phyloP scores from a whole-genome alignment of 2,888 invertebrate genomes.

The Metopia argyrocephala region DNA sequence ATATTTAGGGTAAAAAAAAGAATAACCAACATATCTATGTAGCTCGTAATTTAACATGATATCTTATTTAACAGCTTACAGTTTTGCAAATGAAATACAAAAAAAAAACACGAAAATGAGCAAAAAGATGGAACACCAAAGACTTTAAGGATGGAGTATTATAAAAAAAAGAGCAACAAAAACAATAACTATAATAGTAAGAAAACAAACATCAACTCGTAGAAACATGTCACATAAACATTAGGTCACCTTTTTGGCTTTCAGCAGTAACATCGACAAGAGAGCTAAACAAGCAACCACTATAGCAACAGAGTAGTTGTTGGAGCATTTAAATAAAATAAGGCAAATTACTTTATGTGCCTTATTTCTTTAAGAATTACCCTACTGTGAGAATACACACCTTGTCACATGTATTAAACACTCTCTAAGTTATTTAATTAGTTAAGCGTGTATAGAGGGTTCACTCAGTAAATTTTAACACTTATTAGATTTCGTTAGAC shows the following conservation, averaged over 20 bases:
- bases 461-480: too few species aligned
- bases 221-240: constrained; percentile 69
- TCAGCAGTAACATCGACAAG: constrained; percentile 59
- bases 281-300: constrained; percentile 28
- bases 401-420: too few species aligned
- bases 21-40: constrained; percentile 43
- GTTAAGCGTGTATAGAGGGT: too few species aligned
- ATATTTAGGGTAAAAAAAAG: constrained; percentile 42
- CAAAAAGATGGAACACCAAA: constrained; percentile 46
- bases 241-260: constrained; percentile 68
- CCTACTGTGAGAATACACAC: constrained; percentile 2
- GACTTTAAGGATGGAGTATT: constrained; percentile 30
- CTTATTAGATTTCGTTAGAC: too few species aligned
- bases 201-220: constrained; percentile 50
- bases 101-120: not conserved
- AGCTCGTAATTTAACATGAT: constrained; percentile 69
- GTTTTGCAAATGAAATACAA: constrained; percentile 27
- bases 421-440: too few species aligned
- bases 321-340: constrained; percentile 59
- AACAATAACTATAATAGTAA: constrained; percentile 1
- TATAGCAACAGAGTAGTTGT: constrained; percentile 27
- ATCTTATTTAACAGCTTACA: constrained; percentile 68
- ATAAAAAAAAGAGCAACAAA: constrained; percentile 17
- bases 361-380: constrained; percentile 11
- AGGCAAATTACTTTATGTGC: constrained; percentile 60